These are phyloP conservation scores for Wasmannia auropunctata DNA, from an alignment of 1,140 invertebrate genomes.

Conservation along the genomic window DNA sequence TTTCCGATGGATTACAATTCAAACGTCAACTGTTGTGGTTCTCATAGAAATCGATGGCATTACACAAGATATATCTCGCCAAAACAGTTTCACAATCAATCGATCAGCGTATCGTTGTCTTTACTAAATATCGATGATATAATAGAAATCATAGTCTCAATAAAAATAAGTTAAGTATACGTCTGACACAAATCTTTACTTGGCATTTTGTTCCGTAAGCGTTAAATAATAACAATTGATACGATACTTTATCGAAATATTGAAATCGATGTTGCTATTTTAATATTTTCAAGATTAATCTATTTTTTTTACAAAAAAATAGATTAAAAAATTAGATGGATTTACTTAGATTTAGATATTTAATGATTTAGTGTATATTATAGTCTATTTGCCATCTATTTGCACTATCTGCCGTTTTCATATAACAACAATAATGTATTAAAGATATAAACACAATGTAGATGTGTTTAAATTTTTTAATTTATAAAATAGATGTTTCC, in stretches of 20 bases:
- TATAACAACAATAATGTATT: background rate
- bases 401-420: background rate
- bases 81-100: background rate
- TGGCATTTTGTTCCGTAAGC: background rate
- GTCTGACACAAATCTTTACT: background rate
- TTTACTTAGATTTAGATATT: too few species aligned
- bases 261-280: background rate
- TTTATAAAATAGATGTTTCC: background rate
- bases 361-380: too few species aligned
- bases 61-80: background rate
- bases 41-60: background rate
- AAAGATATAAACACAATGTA: background rate
- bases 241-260: background rate
- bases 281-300: background rate
- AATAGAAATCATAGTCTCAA: background rate
- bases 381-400: too few species aligned
- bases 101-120: background rate
- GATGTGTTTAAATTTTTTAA: background rate
- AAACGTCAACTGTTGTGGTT: background rate
- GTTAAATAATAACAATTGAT: background rate
- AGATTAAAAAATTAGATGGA: too few species aligned
- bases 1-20: slow-evolving; percentile 9
- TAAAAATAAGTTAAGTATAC: background rate
- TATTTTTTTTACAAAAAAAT: background rate
- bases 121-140: background rate